phyloP scores from a whole-genome alignment of 2,113 vertebrate species.

The Tyto alba region DNA sequence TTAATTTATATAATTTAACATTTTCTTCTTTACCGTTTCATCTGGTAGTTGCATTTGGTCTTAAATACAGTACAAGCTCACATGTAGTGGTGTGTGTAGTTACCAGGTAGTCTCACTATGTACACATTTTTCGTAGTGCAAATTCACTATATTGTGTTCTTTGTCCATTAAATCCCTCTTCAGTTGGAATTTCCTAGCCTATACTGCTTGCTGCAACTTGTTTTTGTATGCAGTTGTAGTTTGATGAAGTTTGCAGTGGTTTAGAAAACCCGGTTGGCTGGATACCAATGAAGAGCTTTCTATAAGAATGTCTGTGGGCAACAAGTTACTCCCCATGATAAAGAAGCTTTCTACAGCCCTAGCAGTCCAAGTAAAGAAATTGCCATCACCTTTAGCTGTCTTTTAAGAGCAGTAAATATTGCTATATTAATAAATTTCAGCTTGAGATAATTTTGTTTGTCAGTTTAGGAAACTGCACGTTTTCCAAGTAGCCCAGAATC shows the following conservation, averaged over 20 bases:
- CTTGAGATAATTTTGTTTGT: not conserved
- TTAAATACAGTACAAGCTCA: not conserved
- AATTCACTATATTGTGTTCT: slow-evolving; percentile 54
- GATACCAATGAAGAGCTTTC: slow-evolving; percentile 70
- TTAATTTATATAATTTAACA: not conserved
- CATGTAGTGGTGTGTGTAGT: not conserved
- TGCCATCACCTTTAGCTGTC: slow-evolving; percentile 63
- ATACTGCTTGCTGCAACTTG: slow-evolving; percentile 68
- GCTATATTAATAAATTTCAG: not conserved
- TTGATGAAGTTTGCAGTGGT: slow-evolving; percentile 75
- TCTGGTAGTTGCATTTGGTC: not conserved
- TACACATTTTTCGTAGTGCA: not conserved
- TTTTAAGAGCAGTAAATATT: slow-evolving; percentile 63
- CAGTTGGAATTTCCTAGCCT: slow-evolving; percentile 57
- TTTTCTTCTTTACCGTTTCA: not conserved
- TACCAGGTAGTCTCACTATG: not conserved
- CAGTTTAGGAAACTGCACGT: not conserved
- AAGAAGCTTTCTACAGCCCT: not conserved
- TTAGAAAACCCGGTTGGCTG: slow-evolving; percentile 62
- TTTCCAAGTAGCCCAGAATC: not conserved
- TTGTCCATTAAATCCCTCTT: slow-evolving; percentile 65
- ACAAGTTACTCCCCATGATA: slow-evolving; percentile 22
- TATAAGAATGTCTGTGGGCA: slow-evolving; percentile 69
- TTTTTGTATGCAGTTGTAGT: slow-evolving; percentile 77
- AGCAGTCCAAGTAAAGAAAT: slow-evolving; percentile 64